These are phyloP conservation scores for Melanaphis sacchari DNA, from an alignment of 1,140 invertebrate species.

Conservation along the genomic window DNA sequence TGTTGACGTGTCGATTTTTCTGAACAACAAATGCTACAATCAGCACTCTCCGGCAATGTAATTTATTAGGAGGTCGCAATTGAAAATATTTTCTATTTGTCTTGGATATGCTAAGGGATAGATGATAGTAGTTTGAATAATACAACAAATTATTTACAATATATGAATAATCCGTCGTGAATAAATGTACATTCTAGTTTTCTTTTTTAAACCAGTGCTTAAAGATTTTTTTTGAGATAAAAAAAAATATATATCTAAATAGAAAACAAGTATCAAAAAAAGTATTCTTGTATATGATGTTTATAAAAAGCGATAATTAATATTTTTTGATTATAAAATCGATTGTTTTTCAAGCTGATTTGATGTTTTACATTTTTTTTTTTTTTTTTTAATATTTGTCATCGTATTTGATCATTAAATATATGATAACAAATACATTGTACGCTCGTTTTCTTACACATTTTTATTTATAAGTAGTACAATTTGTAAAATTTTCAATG, in stretches of 20 bases:
- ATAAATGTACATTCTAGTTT: neutral
- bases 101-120: neutral
- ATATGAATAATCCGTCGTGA: neutral
- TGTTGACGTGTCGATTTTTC: constrained; percentile 4
- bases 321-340: neutral
- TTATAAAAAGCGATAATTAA: neutral
- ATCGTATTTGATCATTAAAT: neutral
- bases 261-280: neutral
- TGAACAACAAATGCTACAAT: neutral
- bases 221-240: neutral
- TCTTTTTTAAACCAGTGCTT: neutral
- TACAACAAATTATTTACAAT: neutral
- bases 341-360: neutral
- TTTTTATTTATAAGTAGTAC: neutral
- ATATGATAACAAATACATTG: neutral
- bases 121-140: neutral
- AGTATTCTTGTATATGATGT: neutral
- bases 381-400: neutral
- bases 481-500: neutral
- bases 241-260: neutral
- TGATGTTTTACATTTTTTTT: neutral
- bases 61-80: neutral
- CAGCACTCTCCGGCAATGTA: neutral
- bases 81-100: neutral
- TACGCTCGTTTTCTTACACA: neutral